These are phyloP conservation scores for Periparus ater DNA, from an alignment of 2,797 vertebrate genomes.

Conservation along the genomic window DNA sequence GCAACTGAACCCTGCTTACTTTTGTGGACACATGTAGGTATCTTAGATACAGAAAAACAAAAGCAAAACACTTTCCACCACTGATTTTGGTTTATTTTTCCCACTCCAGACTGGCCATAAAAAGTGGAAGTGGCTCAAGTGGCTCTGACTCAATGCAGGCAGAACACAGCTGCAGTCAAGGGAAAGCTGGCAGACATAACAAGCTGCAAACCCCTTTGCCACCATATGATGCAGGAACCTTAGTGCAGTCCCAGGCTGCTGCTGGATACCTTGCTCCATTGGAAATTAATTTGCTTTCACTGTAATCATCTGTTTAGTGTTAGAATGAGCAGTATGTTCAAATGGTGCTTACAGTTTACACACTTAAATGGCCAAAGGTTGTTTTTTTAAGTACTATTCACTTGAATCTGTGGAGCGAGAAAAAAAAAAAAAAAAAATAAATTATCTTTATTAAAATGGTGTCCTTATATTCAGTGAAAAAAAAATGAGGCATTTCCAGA, in stretches of 20 bases:
- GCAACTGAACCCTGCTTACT: neutral
- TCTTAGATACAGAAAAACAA: neutral
- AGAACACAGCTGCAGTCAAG: neutral
- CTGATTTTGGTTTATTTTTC: neutral
- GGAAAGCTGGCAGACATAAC: neutral
- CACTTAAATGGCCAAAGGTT: neutral
- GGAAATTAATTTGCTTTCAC: neutral
- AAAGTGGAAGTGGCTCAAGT: neutral
- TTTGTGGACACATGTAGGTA: neutral
- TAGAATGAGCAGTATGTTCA: neutral
- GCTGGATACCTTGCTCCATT: neutral
- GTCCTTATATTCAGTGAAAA: neutral
- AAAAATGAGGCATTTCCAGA: neutral
- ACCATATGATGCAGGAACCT: neutral
- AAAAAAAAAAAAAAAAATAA: neutral
- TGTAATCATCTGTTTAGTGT: neutral
- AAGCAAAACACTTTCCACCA: conserved; percentile 2
- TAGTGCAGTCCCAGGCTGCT: neutral
- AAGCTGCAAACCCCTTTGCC: neutral
- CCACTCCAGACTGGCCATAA: neutral
- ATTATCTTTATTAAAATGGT: neutral
- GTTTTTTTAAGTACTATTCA: neutral
- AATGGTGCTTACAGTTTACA: neutral
- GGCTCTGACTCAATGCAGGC: neutral
- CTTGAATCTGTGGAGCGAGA: neutral